Conservation (phyloP, 2,113 vertebrate species). For the Ophthalmolycus amberensis region DNA sequence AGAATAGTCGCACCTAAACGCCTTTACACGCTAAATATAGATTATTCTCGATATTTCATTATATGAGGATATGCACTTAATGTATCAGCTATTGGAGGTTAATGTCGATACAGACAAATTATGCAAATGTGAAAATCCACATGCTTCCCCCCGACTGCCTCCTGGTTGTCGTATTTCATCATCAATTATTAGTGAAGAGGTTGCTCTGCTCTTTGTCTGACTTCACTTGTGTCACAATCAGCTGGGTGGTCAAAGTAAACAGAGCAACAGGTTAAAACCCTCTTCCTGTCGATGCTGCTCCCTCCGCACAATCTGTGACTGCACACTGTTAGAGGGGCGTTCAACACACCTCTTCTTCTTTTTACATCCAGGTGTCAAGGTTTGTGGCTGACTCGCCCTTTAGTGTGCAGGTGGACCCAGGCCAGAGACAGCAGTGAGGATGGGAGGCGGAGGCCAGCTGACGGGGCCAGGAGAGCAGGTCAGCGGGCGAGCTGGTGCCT, state of each 20-base stretch:
- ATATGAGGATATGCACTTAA: neutral
- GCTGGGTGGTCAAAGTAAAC: neutral
- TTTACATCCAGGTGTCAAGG: conserved; percentile 49
- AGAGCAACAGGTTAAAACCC: conserved; percentile 8
- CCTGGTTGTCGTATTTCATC: conserved; percentile 42
- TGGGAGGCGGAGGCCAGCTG: conserved; percentile 65
- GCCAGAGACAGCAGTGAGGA: conserved; percentile 39
- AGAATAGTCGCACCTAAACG: neutral
- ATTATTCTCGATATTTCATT: neutral
- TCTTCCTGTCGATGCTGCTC: neutral
- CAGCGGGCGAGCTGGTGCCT: conserved; percentile 19
- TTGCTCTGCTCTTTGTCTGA: conserved; percentile 30
- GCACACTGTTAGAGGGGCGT: neutral
- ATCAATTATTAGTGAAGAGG: conserved; percentile 58
- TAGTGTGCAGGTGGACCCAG: conserved; percentile 38
- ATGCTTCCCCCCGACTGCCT: neutral
- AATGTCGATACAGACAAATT: neutral
- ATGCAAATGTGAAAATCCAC: neutral
- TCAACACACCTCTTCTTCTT: neutral
- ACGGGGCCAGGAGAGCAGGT: conserved; percentile 32
- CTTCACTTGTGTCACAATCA: conserved; percentile 29
- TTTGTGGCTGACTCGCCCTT: conserved; percentile 12
- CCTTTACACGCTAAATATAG: neutral
- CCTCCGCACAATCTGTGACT: neutral
- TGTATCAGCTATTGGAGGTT: neutral